These are phyloP conservation scores for Ptilonorhynchus violaceus DNA, from an alignment of 2,113 vertebrate species.

Conservation along the genomic window DNA sequence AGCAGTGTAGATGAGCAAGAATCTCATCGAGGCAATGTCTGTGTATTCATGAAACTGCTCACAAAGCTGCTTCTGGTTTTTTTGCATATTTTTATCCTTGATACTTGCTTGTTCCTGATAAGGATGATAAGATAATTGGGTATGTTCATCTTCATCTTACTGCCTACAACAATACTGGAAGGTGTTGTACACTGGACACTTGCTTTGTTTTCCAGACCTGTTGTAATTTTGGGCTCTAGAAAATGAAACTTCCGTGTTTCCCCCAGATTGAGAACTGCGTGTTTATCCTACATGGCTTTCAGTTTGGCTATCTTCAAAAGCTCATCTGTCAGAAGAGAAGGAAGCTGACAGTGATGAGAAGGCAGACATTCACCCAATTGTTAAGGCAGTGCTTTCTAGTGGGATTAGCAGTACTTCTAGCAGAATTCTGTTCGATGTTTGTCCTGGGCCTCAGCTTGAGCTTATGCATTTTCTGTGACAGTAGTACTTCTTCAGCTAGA, in stretches of 20 bases:
- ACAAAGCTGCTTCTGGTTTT: not conserved
- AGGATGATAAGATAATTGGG: not conserved
- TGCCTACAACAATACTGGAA: not conserved
- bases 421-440: not conserved
- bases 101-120: not conserved
- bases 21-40: not conserved
- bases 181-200: not conserved
- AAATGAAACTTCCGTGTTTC: conserved; percentile 11
- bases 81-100: not conserved
- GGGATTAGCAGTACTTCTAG: not conserved
- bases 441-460: not conserved
- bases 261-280: conserved; percentile 43
- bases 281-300: conserved; percentile 56
- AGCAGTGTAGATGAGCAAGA: not conserved
- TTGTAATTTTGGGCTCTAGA: conserved; percentile 14
- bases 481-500: not conserved
- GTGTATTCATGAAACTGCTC: not conserved
- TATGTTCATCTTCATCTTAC: not conserved
- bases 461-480: not conserved
- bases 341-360: conserved; percentile 56
- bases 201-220: not conserved
- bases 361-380: conserved; percentile 31
- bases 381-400: conserved; percentile 24
- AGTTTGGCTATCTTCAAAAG: conserved; percentile 53
- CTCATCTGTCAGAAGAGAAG: conserved; percentile 50